Percentiles rank a stretch among this genome's conserved stretches.
Evolutionary conservation across 2,888 invertebrate genomes (phyloP).

Genomic region (Leucania comma): DNA sequence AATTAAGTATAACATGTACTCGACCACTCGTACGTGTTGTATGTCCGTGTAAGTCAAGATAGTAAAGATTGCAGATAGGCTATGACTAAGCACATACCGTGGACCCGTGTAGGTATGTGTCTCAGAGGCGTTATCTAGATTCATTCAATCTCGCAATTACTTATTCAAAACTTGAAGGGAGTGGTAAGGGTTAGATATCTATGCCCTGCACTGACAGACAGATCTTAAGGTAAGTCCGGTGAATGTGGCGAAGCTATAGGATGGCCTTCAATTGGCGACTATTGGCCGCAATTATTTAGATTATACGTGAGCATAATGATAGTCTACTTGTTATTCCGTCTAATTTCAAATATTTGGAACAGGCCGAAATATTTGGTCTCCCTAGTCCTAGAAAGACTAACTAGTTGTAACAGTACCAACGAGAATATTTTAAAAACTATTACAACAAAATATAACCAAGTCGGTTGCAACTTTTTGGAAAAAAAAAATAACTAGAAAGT

Average conservation of each 20-base stretch:
- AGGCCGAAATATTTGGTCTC: too few species aligned
- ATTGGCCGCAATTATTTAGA: neutral
- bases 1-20: slow-evolving; percentile 39
- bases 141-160: slow-evolving; percentile 18
- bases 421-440: too few species aligned
- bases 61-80: slow-evolving; percentile 33
- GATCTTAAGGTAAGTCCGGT: neutral
- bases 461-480: too few species aligned
- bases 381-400: too few species aligned
- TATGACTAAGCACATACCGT: slow-evolving; percentile 52
- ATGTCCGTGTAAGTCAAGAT: slow-evolving; percentile 35
- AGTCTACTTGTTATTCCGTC: too few species aligned
- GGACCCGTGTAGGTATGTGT: slow-evolving; percentile 20
- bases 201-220: neutral
- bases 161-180: slow-evolving; percentile 8
- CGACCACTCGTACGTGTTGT: slow-evolving; percentile 52
- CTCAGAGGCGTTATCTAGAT: slow-evolving; percentile 36
- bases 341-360: too few species aligned
- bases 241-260: neutral
- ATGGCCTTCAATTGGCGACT: neutral
- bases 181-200: too few species aligned
- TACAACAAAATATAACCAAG: too few species aligned
- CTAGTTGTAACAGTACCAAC: too few species aligned
- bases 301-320: too few species aligned
- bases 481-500: too few species aligned